phyloP scores from a whole-genome alignment of 2,797 vertebrate genomes.

The Myotis myotis region DNA sequence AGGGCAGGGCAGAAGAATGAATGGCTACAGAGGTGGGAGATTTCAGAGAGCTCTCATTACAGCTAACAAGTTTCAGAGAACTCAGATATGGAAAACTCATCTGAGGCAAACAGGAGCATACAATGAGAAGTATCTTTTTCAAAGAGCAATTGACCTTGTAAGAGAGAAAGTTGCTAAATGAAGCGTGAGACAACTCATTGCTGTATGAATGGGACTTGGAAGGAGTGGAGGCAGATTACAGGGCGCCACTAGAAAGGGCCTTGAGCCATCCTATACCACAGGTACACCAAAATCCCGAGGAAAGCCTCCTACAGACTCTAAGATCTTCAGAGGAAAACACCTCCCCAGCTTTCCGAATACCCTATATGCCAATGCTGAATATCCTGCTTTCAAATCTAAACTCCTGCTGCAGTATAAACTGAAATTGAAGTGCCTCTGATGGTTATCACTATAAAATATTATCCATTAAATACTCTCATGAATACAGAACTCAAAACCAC shows the following conservation, averaged over 20 bases:
- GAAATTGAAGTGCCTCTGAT: neutral
- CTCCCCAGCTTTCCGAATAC: neutral
- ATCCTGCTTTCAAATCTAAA: neutral
- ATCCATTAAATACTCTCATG: neutral
- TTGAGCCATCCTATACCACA: too few relatives aligned
- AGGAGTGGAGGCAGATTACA: neutral
- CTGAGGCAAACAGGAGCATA: neutral
- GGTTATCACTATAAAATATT: neutral
- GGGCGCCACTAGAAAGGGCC: neutral
- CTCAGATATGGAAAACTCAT: neutral
- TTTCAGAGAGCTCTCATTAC: neutral
- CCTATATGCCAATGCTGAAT: too few relatives aligned
- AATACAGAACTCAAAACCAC: neutral
- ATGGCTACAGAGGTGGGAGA: neutral
- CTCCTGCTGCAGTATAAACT: neutral
- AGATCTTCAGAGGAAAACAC: neutral
- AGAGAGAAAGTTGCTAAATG: neutral
- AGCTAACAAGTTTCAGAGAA: neutral
- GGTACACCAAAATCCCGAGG: neutral
- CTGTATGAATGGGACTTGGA: neutral
- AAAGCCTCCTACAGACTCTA: neutral
- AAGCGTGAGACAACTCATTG: neutral
- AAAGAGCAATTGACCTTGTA: neutral
- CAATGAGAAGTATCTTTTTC: neutral
- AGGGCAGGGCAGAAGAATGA: neutral